A percentile compares a stretch with the other conserved stretches of the same genome.
phyloP scores from a whole-genome alignment of 2,888 invertebrate genomes.

The Eretmocerus hayati region DNA sequence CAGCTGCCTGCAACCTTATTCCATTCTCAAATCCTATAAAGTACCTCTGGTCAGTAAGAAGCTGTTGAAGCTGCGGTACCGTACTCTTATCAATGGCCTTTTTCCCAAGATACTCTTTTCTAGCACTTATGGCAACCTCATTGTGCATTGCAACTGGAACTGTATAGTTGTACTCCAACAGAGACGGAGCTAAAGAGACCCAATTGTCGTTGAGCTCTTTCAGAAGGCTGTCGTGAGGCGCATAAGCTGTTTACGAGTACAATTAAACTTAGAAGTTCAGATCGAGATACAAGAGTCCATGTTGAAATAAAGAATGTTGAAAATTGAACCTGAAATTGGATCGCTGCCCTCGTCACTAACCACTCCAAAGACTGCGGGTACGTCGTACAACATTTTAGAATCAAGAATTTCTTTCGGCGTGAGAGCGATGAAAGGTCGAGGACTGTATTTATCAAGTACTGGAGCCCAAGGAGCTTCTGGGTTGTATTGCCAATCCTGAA shows the following conservation, averaged over 20 bases:
- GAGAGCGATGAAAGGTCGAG: background rate
- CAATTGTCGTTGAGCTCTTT: slow-evolving; percentile 3
- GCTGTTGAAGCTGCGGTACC: background rate
- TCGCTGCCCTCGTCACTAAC: slow-evolving; percentile 3
- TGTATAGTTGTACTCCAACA: background rate
- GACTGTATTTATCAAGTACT: background rate
- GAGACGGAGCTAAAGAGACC: background rate
- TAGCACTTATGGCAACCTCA: background rate
- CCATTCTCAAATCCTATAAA: background rate
- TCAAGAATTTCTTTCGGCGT: background rate
- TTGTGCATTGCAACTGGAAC: background rate
- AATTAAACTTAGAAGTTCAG: too few species aligned
- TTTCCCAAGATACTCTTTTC: slow-evolving; percentile 1
- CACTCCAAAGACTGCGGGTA: slow-evolving; percentile 1
- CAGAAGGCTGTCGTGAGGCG: slow-evolving; percentile 5
- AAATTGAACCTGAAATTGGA: slow-evolving; percentile 2
- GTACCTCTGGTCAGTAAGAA: slow-evolving; percentile 3
- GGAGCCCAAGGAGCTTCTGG: slow-evolving; percentile 5
- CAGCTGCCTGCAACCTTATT: slow-evolving; percentile 1
- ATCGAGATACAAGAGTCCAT: too few species aligned
- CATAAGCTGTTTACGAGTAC: too few species aligned
- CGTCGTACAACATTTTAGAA: background rate
- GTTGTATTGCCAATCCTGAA: slow-evolving; percentile 4
- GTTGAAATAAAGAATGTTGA: background rate
- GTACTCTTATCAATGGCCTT: background rate